Evolutionary conservation across 2,888 invertebrate species (phyloP).

Genomic region (Drosophila neotestacea): DNA sequence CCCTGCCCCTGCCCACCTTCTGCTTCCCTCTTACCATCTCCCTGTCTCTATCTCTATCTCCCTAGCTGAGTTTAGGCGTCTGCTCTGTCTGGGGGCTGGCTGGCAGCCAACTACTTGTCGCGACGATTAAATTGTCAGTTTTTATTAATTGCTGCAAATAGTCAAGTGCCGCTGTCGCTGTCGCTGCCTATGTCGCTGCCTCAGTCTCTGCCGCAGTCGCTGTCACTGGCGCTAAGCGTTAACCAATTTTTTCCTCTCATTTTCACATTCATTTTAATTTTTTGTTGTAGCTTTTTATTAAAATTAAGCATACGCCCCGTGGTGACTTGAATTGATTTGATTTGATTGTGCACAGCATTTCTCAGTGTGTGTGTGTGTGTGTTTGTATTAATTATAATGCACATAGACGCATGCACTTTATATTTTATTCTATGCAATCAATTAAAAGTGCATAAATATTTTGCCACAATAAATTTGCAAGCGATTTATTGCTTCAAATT

Average conservation of each 20-base stretch:
- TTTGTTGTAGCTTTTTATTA: constrained; percentile 24
- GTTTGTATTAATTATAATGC: constrained; percentile 51
- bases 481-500: constrained; percentile 29
- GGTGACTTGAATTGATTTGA: constrained; percentile 73
- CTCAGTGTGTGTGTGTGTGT: constrained; percentile 10
- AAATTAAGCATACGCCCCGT: constrained; percentile 76
- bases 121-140: constrained; percentile 83
- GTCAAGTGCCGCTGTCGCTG: constrained; percentile 52
- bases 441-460: constrained; percentile 28
- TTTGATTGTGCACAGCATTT: constrained; percentile 50
- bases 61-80: constrained; percentile 35
- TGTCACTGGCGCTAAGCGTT: constrained; percentile 68
- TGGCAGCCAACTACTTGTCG: constrained; percentile 82
- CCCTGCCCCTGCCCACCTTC: constrained; percentile 1
- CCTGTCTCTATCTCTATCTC: constrained; percentile 11
- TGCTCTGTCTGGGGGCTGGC: constrained; percentile 69
- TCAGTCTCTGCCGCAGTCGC: constrained; percentile 31
- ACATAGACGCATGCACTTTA: constrained; percentile 38
- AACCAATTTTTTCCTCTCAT: constrained; percentile 19
- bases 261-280: constrained; percentile 16
- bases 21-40: constrained; percentile 2
- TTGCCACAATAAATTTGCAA: constrained; percentile 26
- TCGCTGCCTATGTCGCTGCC: constrained; percentile 19
- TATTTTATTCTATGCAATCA: constrained; percentile 29
- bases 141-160: constrained; percentile 83